Evolutionary conservation across 2,888 invertebrate species (phyloP).

Genomic region (Allacma fusca): DNA sequence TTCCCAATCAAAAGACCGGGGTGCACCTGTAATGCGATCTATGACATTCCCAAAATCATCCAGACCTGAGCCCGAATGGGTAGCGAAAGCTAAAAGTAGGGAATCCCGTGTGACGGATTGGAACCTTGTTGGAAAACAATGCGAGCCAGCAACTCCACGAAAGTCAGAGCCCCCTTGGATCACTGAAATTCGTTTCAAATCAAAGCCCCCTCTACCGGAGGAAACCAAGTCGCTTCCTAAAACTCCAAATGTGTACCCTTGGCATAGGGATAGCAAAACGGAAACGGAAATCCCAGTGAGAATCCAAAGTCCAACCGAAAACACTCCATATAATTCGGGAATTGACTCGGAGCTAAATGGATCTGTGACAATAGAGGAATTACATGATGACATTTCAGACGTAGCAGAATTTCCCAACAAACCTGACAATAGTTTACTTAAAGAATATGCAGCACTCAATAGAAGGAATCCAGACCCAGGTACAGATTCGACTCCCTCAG

Average conservation of each 20-base stretch:
- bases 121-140: constrained; percentile 56
- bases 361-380: constrained; percentile 16
- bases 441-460: not conserved
- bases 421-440: not conserved
- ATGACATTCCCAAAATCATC: constrained; percentile 58
- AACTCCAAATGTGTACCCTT: constrained; percentile 58
- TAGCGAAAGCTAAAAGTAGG: constrained; percentile 58
- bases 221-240: constrained; percentile 53
- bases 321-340: not conserved
- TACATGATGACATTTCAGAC: not conserved
- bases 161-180: constrained; percentile 60
- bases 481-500: constrained; percentile 35
- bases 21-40: constrained; percentile 42
- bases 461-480: constrained; percentile 22
- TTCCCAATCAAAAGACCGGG: constrained; percentile 26
- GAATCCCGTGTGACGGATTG: constrained; percentile 58
- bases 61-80: constrained; percentile 59
- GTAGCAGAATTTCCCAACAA: not conserved
- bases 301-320: constrained; percentile 25
- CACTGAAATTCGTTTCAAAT: constrained; percentile 55
- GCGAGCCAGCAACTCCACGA: constrained; percentile 35
- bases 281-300: constrained; percentile 11
- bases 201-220: constrained; percentile 49
- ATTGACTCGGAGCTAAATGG: not conserved
- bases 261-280: constrained; percentile 51